These are phyloP conservation scores for Podilymbus podiceps DNA, from an alignment of 2,113 vertebrate species.

Conservation along the genomic window DNA sequence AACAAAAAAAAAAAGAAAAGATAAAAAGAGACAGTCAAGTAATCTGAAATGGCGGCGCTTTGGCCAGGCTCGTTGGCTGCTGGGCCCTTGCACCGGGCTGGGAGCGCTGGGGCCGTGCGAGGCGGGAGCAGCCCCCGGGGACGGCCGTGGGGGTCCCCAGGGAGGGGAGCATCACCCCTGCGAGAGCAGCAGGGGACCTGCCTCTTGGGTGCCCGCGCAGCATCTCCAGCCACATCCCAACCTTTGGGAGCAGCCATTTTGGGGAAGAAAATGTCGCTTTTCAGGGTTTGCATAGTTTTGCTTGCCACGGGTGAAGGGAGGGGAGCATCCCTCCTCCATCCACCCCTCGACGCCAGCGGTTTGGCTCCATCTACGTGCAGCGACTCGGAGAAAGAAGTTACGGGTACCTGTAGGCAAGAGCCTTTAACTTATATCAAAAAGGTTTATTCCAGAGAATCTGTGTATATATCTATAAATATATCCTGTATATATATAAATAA, in stretches of 20 bases:
- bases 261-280: accelerated
- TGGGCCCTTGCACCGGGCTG: background rate
- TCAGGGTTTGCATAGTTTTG: background rate
- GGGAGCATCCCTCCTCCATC: background rate
- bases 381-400: conserved; percentile 71
- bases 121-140: background rate
- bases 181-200: background rate
- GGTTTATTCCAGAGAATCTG: conserved; percentile 78
- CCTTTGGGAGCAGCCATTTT: background rate
- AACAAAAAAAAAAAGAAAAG: background rate
- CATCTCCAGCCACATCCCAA: background rate
- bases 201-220: background rate
- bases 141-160: background rate
- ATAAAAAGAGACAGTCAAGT: background rate
- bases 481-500: conserved; percentile 68
- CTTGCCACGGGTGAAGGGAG: background rate
- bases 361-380: conserved; percentile 67
- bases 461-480: conserved; percentile 88
- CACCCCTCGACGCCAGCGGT: background rate
- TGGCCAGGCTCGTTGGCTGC: background rate
- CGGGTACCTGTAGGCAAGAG: conserved; percentile 77
- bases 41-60: background rate
- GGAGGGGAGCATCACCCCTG: background rate
- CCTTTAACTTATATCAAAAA: conserved; percentile 79
- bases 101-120: background rate